Conservation (phyloP, 2,113 vertebrate genomes). For the Poeciliopsis turrubarensis region DNA sequence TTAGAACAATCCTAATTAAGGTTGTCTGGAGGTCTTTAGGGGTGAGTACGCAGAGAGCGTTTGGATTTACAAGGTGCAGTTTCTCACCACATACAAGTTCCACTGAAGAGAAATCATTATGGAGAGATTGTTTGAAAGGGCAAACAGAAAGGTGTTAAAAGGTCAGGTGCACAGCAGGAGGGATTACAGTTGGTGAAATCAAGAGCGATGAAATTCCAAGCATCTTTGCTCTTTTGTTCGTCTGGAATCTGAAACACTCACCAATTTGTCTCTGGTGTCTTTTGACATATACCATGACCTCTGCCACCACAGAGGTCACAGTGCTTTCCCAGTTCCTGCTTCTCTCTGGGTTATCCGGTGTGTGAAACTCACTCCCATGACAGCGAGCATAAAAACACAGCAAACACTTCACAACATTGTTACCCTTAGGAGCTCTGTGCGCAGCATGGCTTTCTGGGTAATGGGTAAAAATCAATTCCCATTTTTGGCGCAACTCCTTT, state of each 20-base stretch:
- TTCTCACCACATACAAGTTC: constrained; percentile 54
- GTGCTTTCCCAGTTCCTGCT: constrained; percentile 38
- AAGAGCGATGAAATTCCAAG: constrained; percentile 9
- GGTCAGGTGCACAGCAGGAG: constrained; percentile 25
- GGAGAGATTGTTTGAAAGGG: constrained; percentile 40
- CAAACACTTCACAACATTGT: constrained; percentile 9
- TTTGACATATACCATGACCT: constrained; percentile 53
- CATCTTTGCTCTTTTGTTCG: constrained; percentile 43
- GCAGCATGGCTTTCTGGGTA: not conserved
- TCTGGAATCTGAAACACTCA: constrained; percentile 57
- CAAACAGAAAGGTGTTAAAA: constrained; percentile 5
- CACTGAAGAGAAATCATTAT: constrained; percentile 42
- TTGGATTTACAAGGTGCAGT: constrained; percentile 54
- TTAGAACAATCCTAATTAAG: constrained; percentile 64
- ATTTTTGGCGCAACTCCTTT: no score
- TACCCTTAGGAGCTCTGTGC: constrained; percentile 10
- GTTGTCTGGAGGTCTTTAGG: constrained; percentile 67
- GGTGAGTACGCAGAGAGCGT: constrained; percentile 48
- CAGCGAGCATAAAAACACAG: constrained; percentile 19
- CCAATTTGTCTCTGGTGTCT: constrained; percentile 42
- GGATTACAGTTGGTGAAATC: constrained; percentile 19
- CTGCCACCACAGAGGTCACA: constrained; percentile 31
- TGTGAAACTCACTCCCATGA: constrained; percentile 55
- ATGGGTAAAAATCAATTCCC: not conserved
- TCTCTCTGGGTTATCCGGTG: constrained; percentile 19